Evolutionary conservation across 2,888 invertebrate species (phyloP).

Genomic region (Aspidapion aeneum): DNA sequence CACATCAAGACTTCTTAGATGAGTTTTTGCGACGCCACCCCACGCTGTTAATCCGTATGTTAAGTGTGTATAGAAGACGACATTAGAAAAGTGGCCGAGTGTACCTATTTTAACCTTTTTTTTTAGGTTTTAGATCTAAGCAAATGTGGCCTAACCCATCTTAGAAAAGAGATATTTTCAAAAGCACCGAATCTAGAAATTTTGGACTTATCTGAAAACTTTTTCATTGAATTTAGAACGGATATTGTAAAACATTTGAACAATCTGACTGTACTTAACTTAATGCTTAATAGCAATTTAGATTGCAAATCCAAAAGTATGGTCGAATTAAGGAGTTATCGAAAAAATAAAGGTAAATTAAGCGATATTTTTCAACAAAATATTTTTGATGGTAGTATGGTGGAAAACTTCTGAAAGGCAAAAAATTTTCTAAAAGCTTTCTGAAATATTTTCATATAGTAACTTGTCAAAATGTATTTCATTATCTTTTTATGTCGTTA

Average conservation of each 20-base stretch:
- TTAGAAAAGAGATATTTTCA: conserved; percentile 52
- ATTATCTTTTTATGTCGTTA: no score
- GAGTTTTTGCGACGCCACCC: no score
- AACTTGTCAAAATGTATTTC: no score
- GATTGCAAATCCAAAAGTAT: conserved; percentile 53
- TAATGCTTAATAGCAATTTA: conserved; percentile 56
- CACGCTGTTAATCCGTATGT: no score
- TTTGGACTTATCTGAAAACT: conserved; percentile 60
- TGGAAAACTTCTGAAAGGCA: no score
- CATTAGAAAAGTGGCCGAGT: no score
- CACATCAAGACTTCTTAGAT: no score
- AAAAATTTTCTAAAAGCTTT: no score
- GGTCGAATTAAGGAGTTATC: conserved; percentile 43
- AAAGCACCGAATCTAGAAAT: conserved; percentile 55
- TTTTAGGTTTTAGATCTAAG: conserved; percentile 57
- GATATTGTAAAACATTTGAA: conserved; percentile 51
- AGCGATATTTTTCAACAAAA: conserved; percentile 46
- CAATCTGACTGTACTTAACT: conserved; percentile 50
- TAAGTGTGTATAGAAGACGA: no score
- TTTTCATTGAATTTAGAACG: conserved; percentile 52
- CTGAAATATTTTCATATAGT: no score
- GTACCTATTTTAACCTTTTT: background rate
- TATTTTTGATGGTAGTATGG: conserved; percentile 49
- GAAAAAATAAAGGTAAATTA: conserved; percentile 40
- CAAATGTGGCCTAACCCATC: conserved; percentile 55